These are phyloP conservation scores for Agelas oroides DNA, from an alignment of 37 sponge, comb jelly and placozoan genomes.

Conservation along the genomic window DNA sequence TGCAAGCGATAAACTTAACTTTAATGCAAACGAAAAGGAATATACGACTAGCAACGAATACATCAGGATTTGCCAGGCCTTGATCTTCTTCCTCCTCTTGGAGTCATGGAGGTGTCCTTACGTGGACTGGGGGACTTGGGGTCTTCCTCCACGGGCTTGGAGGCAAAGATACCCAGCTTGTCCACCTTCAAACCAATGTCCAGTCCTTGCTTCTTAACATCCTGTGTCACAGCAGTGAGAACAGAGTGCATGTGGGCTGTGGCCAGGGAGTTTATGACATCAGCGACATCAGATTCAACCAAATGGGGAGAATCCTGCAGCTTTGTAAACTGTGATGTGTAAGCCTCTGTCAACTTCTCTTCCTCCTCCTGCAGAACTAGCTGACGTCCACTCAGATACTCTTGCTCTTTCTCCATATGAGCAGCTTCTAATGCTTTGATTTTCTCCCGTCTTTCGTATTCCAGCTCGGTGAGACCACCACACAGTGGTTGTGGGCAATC, in stretches of 20 bases:
- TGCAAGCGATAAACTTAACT: too few relatives aligned
- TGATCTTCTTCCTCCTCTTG: too few relatives aligned
- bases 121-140: too few relatives aligned
- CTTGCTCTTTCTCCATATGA: neutral
- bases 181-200: neutral
- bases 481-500: neutral
- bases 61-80: too few relatives aligned
- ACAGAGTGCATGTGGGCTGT: neutral
- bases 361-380: neutral
- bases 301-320: neutral
- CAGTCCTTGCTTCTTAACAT: neutral
- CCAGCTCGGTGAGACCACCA: neutral
- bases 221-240: neutral
- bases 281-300: neutral
- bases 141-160: neutral
- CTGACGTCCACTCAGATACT: neutral
- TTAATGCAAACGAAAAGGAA: too few relatives aligned
- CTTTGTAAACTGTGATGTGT: neutral
- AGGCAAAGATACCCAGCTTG: neutral
- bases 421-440: slow-evolving; percentile 5
- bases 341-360: neutral
- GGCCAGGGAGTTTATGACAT: neutral
- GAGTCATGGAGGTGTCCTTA: too few relatives aligned
- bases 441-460: neutral
- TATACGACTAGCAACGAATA: too few relatives aligned